Conservation (phyloP, 2,113 vertebrate genomes). For the Gadus chalcogrammus region DNA sequence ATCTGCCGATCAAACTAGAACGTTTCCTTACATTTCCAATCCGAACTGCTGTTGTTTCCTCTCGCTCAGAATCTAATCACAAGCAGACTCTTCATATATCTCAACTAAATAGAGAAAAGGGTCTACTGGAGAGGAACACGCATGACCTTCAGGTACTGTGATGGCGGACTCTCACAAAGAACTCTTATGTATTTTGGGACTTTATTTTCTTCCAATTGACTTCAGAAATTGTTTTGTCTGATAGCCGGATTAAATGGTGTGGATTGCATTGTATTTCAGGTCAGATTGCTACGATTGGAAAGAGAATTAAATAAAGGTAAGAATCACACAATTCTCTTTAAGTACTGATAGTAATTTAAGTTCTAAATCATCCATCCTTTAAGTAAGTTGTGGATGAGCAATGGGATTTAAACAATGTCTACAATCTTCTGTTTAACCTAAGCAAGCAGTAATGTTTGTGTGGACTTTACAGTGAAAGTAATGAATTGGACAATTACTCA, state of each 20-base stretch:
- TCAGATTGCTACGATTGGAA: conserved; percentile 70
- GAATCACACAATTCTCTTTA: not conserved
- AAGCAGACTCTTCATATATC: conserved; percentile 79
- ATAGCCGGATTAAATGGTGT: not conserved
- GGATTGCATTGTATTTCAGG: conserved; percentile 63
- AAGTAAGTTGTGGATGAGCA: not conserved
- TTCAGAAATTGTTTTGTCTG: too few species aligned
- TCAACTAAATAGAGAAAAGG: conserved; percentile 81
- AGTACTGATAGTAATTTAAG: not conserved
- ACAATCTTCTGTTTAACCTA: too few species aligned
- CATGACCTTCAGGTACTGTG: conserved; percentile 79
- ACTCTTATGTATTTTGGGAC: not conserved
- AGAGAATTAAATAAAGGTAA: conserved; percentile 80
- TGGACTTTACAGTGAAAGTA: too few species aligned
- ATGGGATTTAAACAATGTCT: not conserved
- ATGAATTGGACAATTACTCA: not conserved
- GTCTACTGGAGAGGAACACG: conserved; percentile 75
- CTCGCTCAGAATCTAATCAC: conserved; percentile 75
- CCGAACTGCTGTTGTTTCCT: not conserved
- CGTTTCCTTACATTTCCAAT: not conserved
- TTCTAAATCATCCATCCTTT: not conserved
- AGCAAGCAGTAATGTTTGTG: too few species aligned
- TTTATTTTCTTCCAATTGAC: not conserved
- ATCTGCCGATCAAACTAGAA: not conserved
- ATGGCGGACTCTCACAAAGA: not conserved